phyloP scores from a whole-genome alignment of 2,797 vertebrate genomes.

The Erethizon dorsatum region DNA sequence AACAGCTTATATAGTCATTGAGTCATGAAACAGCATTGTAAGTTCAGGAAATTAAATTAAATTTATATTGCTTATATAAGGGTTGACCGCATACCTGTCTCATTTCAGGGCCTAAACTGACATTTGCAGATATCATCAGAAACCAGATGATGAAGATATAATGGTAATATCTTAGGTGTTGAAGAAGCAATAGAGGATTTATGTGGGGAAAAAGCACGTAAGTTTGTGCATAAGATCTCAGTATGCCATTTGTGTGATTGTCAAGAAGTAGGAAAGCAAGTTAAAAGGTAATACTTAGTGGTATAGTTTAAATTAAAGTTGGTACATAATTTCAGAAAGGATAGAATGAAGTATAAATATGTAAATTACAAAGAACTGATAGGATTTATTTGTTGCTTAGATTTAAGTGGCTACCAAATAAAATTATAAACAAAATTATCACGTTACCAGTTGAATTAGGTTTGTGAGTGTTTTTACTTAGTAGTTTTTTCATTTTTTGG shows the following conservation, averaged over 20 bases:
- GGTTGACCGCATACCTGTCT: background rate
- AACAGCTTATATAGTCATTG: background rate
- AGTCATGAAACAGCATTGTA: background rate
- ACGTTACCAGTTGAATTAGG: background rate
- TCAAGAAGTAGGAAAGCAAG: background rate
- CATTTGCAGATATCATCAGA: background rate
- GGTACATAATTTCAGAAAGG: background rate
- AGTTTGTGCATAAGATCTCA: background rate
- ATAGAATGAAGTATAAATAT: background rate
- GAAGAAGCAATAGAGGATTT: background rate
- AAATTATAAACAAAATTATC: background rate
- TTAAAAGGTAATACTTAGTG: background rate
- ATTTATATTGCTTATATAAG: background rate
- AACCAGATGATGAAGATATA: background rate
- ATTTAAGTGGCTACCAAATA: background rate
- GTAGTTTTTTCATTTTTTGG: background rate
- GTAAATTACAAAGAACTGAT: background rate
- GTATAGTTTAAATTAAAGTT: background rate
- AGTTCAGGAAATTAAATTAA: background rate
- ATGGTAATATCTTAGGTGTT: fast-evolving
- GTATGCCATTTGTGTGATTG: background rate
- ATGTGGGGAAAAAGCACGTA: fast-evolving
- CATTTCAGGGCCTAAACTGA: background rate
- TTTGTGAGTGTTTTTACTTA: background rate
- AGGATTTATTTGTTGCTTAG: background rate